A percentile compares a stretch with the other conserved stretches of the same genome.
phyloP scores from a whole-genome alignment of 2,888 invertebrate genomes.

The Tuberolachnus salignus region DNA sequence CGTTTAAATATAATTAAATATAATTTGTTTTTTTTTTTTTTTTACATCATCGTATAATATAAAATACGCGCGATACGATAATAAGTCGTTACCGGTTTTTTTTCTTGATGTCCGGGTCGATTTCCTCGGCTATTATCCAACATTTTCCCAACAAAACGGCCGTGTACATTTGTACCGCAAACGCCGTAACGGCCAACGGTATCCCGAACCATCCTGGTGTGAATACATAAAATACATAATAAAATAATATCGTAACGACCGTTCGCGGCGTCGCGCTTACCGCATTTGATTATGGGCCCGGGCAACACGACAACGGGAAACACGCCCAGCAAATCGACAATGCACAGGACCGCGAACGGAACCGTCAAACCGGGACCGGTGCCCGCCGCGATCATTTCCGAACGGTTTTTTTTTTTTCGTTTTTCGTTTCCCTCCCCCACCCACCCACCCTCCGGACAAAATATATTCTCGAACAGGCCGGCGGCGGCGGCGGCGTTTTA shows the following conservation, averaged over 20 bases:
- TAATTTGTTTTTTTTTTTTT: no score
- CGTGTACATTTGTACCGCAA: conserved; percentile 78
- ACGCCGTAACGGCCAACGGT: conserved; percentile 71
- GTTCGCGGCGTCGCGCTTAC: conserved; percentile 75
- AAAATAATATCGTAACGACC: not conserved
- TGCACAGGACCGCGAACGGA: conserved; percentile 75
- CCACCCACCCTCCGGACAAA: no score
- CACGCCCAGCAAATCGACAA: conserved; percentile 82
- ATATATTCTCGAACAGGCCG: no score
- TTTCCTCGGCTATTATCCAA: conserved; percentile 79
- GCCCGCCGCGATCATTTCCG: conserved; percentile 21
- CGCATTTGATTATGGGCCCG: conserved; percentile 76
- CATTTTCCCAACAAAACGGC: conserved; percentile 79
- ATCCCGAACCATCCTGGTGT: conserved; percentile 76
- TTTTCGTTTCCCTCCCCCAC: no score
- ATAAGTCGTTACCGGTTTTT: conserved; percentile 67
- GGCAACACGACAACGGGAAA: conserved; percentile 81
- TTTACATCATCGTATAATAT: no score
- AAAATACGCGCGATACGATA: no score
- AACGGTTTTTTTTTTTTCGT: not conserved
- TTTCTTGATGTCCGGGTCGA: conserved; percentile 71
- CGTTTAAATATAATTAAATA: no score
- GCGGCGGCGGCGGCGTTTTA: no score
- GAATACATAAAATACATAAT: conserved; percentile 1
- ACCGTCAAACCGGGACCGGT: conserved; percentile 67